These are phyloP conservation scores for Dufourea novaeangliae DNA, from an alignment of 1,140 invertebrate genomes.

Conservation along the genomic window DNA sequence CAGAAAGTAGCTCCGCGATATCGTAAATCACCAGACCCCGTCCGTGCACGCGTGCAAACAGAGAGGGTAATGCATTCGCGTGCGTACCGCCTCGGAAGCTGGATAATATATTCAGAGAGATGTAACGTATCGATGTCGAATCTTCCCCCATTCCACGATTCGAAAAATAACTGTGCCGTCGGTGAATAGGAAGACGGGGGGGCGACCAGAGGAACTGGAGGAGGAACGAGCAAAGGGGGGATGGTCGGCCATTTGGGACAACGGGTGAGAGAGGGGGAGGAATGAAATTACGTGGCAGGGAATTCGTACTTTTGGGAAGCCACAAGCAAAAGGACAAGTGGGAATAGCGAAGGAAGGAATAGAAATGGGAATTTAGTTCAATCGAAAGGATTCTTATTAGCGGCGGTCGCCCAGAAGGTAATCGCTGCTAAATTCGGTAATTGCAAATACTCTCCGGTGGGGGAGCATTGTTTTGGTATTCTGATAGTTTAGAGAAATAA, in stretches of 20 bases:
- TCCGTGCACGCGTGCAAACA: conserved; percentile 24
- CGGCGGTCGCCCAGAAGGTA: conserved; percentile 14
- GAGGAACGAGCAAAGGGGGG: not conserved
- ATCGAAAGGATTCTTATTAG: conserved; percentile 50
- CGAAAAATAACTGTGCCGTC: conserved; percentile 63
- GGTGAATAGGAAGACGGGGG: not conserved
- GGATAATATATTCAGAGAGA: conserved; percentile 63
- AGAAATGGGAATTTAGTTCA: conserved; percentile 50
- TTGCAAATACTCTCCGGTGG: not conserved
- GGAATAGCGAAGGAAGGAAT: conserved; percentile 28
- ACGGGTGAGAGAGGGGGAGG: conserved; percentile 18
- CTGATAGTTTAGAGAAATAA: too few relatives aligned
- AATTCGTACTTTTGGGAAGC: conserved; percentile 50
- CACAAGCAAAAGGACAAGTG: conserved; percentile 52
- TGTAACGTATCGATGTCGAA: conserved; percentile 66
- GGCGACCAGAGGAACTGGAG: not conserved
- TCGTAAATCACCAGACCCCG: conserved; percentile 65
- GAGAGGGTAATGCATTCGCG: conserved; percentile 62
- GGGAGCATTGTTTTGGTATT: too few relatives aligned
- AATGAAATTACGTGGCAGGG: conserved; percentile 48
- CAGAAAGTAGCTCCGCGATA: conserved; percentile 61
- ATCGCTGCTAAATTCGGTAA: conserved; percentile 12
- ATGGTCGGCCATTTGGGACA: conserved; percentile 16
- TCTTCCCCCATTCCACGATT: conserved; percentile 21
- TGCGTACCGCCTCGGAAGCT: conserved; percentile 42